Evolutionary conservation across 2,113 vertebrate species (phyloP), one percentile per base, ranked within the genome.

Genomic region (Eleginops maclovinus): DNA sequence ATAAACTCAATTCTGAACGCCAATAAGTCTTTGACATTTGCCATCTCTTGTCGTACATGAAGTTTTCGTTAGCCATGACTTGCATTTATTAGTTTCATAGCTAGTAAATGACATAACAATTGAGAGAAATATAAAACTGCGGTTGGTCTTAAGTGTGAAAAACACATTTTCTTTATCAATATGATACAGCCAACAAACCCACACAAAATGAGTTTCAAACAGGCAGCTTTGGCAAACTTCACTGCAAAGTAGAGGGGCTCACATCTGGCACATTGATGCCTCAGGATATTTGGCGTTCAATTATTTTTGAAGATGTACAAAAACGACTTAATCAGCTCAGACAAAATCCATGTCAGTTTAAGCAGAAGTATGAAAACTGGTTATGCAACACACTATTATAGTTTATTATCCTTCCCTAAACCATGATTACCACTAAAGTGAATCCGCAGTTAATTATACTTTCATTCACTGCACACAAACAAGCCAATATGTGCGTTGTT

Each of bases 381-480:
- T 61, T 28, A 41, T 64, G 31, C 65, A 36, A 60, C 53, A 72
- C 41, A 46, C 2, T 6, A n/a, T n/a, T 47, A 9, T n/a, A 47
- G 14, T 51, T 70, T 55, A 83, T 69, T 65, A 65, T 86, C 65
- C 24, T 53, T 55, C 55, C 19, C 54, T 68, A 76, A 71, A 75
- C 55, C 60, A 16, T 16, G 14, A 28, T 65, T 62, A 68, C 36
- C 10, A 54, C 54, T 17, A 58, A 68, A 26, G 66, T 51, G 41
- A 82, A 51, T 71, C 24, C 54, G 40, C 50, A 46, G 41, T 41
- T 31, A 69, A 64, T 72, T 44, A 49, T 24, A 43, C 44, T 72
- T 69, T 44, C 19, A 28, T 72, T 50, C 28, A 53, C 54, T 58
- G 59, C 56, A 73, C 50, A 67, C 60, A 83, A 81, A 72, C 65